Percentiles rank a stretch among this genome's conserved stretches.
These are phyloP conservation scores for Knipowitschia caucasica DNA, from an alignment of 2,797 vertebrate species.

Conservation along the genomic window DNA sequence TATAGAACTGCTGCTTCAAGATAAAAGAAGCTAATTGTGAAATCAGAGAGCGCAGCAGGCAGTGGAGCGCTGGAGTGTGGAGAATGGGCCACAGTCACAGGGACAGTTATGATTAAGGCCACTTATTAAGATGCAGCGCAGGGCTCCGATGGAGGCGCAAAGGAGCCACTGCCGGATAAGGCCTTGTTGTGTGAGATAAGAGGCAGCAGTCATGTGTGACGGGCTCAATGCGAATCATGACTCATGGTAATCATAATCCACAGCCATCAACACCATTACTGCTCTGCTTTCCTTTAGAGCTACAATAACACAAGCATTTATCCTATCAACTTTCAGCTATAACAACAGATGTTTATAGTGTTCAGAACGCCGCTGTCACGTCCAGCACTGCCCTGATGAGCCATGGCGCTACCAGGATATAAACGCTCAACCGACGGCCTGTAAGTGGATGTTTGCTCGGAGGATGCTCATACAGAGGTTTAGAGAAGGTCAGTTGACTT, in stretches of 20 bases:
- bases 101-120: slow-evolving; percentile 20
- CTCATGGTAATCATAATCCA: slow-evolving; percentile 27
- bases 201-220: slow-evolving; percentile 49
- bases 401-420: background rate
- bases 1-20: slow-evolving; percentile 29
- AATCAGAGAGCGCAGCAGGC: slow-evolving; percentile 23
- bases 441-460: background rate
- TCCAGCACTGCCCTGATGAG: background rate
- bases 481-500: background rate
- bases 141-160: slow-evolving; percentile 28
- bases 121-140: slow-evolving; percentile 17
- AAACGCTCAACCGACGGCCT: background rate
- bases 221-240: slow-evolving; percentile 53
- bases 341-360: background rate
- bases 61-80: background rate
- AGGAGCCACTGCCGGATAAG: slow-evolving; percentile 41
- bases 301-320: background rate
- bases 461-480: background rate
- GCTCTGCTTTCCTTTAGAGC: background rate
- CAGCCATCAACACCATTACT: slow-evolving; percentile 29
- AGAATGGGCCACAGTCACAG: slow-evolving; percentile 10
- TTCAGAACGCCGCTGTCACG: background rate
- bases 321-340: background rate
- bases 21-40: slow-evolving; percentile 35
- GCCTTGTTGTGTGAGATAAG: slow-evolving; percentile 54